Evolutionary conservation across 2,888 invertebrate species (phyloP), one percentile per base, ranked within the genome.

Genomic region (Eumerus sabulonum): DNA sequence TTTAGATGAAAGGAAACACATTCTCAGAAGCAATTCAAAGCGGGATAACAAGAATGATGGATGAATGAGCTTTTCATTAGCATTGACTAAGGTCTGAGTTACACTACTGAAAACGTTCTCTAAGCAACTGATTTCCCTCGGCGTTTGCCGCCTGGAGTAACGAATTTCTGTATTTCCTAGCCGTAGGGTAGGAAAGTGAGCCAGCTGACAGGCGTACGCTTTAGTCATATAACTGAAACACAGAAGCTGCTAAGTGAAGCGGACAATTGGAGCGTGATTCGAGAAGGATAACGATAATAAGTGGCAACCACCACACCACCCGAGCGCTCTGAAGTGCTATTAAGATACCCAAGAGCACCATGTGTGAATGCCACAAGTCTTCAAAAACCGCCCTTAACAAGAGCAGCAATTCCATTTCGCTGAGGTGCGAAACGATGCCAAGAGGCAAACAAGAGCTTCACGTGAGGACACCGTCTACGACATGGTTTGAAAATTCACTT

Each of bases 191-290:
- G 27, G 7, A 27, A 7, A 27, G n/a, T n/a, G n/a, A n/a, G n/a
- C 44, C 59, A 67, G 14, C n/a, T 57, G 50, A 66, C 54, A 38
- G 2, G 17, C 0, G n/a, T n/a, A n/a, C 18, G 38, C 45, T 14
- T n/a, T n/a, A n/a, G n/a, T 18, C 51, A 71, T 54, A 19, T 45
- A 54, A 9, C 27, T 27, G 13, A 35, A 27, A 54, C 19, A 60
- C 40, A 60, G 14, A 27, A 36, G 9, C 19, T 47, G 12, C 27
- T n/a, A 36, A 17, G 48, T 44, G 40, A 38, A 60, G 45, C 50
- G 56, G 67, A 76, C 72, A 63, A 67, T 67, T 67, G 70, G 67
- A 72, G 48, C 67, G 67, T 67, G 57, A 72, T 67, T 63, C 47
- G 7, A 27, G 27, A 7, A 27, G 27, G 27, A 27, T 4, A 7